phyloP scores from a whole-genome alignment of 2,888 invertebrate species.

The Drosophila kokeensis region DNA sequence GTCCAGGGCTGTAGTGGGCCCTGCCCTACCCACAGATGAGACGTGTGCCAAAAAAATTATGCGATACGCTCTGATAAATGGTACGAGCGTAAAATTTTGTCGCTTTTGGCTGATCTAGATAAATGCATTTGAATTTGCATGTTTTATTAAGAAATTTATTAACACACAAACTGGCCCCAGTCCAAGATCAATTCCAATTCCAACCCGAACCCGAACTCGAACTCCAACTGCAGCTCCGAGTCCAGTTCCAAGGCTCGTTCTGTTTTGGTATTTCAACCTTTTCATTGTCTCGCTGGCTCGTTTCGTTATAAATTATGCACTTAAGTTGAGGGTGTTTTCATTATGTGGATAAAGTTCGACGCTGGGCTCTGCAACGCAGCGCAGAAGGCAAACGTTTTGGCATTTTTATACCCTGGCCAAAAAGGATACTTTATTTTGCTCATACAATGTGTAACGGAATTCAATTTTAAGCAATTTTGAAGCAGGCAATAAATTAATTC shows the following conservation, averaged over 20 bases:
- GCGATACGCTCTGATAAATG: slow-evolving; percentile 74
- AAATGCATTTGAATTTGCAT: slow-evolving; percentile 82
- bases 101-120: slow-evolving; percentile 82
- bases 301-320: slow-evolving; percentile 83
- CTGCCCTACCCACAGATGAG: slow-evolving; percentile 56
- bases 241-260: slow-evolving; percentile 45
- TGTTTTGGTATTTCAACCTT: slow-evolving; percentile 62
- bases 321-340: slow-evolving; percentile 84
- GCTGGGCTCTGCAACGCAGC: slow-evolving; percentile 35
- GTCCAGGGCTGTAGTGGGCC: slow-evolving; percentile 7
- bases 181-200: slow-evolving; percentile 30
- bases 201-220: slow-evolving; percentile 13
- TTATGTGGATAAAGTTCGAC: slow-evolving; percentile 78
- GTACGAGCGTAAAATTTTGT: slow-evolving; percentile 77
- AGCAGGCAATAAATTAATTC: neutral
- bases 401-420: slow-evolving; percentile 35
- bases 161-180: slow-evolving; percentile 57
- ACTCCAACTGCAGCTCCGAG: slow-evolving; percentile 15
- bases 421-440: neutral
- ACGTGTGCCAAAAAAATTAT: slow-evolving; percentile 75
- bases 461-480: neutral
- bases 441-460: neutral
- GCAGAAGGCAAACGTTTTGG: slow-evolving; percentile 53
- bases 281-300: slow-evolving; percentile 68
- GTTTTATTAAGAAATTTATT: slow-evolving; percentile 81